These are phyloP conservation scores for Orycteropus afer DNA, from an alignment of 2,113 vertebrate genomes.

Conservation along the genomic window DNA sequence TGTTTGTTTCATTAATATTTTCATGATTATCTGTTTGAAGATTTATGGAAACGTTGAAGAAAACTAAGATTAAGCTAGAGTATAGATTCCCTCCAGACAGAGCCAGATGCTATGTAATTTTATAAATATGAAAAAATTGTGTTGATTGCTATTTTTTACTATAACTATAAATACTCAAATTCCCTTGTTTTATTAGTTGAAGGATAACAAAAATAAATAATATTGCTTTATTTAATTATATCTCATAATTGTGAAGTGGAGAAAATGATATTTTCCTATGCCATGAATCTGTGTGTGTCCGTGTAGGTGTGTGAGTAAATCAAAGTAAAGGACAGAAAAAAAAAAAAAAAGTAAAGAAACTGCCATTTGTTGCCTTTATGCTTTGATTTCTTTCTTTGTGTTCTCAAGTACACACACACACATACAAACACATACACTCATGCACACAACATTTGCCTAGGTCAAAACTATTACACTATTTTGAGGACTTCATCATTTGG, in stretches of 20 bases:
- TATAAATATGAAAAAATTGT: constrained; percentile 57
- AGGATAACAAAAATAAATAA: constrained; percentile 38
- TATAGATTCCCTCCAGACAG: constrained; percentile 47
- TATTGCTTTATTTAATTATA: constrained; percentile 47
- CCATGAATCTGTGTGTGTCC: neutral
- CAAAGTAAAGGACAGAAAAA: neutral
- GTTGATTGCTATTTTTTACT: constrained; percentile 54
- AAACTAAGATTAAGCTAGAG: constrained; percentile 37
- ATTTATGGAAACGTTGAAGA: constrained; percentile 57
- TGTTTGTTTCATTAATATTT: constrained; percentile 68
- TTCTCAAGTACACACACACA: neutral
- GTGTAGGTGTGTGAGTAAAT: neutral
- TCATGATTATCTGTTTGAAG: constrained; percentile 65
- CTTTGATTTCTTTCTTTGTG: neutral
- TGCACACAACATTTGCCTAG: neutral
- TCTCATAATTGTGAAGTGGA: neutral
- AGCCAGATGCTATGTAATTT: constrained; percentile 58
- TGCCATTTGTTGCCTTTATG: neutral
- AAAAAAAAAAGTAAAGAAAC: neutral
- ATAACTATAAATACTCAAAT: constrained; percentile 55
- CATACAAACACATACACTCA: neutral
- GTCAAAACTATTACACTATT: neutral
- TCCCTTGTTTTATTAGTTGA: constrained; percentile 41
- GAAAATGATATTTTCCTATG: neutral
- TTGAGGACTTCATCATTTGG: neutral